These are phyloP conservation scores for Phyllotreta striolata DNA, from an alignment of 2,888 invertebrate genomes.

Conservation along the genomic window DNA sequence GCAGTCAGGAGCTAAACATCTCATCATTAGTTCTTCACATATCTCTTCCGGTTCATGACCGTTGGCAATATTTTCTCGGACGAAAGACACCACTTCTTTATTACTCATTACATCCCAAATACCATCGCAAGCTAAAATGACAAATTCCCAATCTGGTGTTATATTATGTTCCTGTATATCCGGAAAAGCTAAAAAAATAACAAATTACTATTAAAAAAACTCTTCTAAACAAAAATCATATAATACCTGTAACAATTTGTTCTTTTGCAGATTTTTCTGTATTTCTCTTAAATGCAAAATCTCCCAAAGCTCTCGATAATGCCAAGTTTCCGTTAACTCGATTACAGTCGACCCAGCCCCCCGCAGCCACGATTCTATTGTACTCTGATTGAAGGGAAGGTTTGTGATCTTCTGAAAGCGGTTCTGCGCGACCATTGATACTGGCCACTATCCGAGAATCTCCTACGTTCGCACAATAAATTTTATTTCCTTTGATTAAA, in stretches of 20 bases:
- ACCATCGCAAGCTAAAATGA: constrained; percentile 97
- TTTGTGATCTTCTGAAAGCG: constrained; percentile 93
- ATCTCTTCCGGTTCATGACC: constrained; percentile 92
- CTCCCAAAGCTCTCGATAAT: constrained; percentile 93
- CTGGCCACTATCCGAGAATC: constrained; percentile 95
- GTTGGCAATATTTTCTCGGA: constrained; percentile 80
- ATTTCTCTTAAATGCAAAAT: constrained; percentile 96
- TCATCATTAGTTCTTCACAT: constrained; percentile 94
- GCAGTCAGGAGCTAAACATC: constrained; percentile 96
- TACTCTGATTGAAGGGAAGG: constrained; percentile 85
- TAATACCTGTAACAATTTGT: constrained; percentile 78
- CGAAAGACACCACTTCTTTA: constrained; percentile 92
- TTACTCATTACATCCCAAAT: constrained; percentile 99
- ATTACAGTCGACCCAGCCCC: constrained; percentile 97
- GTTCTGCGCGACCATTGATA: constrained; percentile 78
- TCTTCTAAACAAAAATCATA: constrained; percentile 5
- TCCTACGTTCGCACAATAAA: constrained; percentile 97
- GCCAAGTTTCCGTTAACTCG: constrained; percentile 98
- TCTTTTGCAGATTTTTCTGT: constrained; percentile 85
- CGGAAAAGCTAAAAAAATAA: constrained; percentile 76
- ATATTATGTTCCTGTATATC: constrained; percentile 86
- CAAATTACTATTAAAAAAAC: neutral
- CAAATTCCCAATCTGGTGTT: constrained; percentile 93
- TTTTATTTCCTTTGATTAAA: constrained; percentile 80
- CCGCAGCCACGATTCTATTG: constrained; percentile 89